Evolutionary conservation across 2,113 vertebrate genomes (phyloP).

Genomic region (Alectura lathami): DNA sequence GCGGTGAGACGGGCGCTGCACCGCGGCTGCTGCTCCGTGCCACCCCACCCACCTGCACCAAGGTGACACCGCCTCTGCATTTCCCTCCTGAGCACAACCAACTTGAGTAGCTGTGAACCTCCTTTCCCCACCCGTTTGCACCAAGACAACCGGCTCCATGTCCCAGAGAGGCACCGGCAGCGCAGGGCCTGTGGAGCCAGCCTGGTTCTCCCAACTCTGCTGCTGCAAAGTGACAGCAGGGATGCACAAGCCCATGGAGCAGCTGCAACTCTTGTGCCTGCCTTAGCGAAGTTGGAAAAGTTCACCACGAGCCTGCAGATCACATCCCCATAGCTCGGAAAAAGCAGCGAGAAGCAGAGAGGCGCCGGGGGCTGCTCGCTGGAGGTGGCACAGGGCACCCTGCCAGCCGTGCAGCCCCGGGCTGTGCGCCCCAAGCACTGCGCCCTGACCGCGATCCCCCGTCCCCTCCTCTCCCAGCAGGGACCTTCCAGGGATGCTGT

Average conservation of each 20-base stretch:
- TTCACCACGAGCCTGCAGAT: not conserved
- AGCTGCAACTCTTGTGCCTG: not conserved
- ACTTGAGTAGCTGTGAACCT: not conserved
- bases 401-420: not conserved
- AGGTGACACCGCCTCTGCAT: rapidly evolving
- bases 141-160: rapidly evolving
- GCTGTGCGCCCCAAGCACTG: not conserved
- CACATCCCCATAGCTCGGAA: not conserved
- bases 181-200: not conserved
- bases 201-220: not conserved
- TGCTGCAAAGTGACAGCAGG: not conserved
- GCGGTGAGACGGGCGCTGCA: not conserved
- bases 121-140: not conserved
- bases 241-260: not conserved
- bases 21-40: rapidly evolving
- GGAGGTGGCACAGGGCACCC: not conserved
- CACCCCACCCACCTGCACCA: not conserved
- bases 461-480: not conserved
- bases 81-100: not conserved
- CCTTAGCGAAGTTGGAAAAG: not conserved
- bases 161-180: not conserved
- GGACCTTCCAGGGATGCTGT: not conserved
- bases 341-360: not conserved
- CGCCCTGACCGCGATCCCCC: not conserved
- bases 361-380: too few relatives aligned